These are phyloP conservation scores for Rhabdophis nuchalis DNA, from an alignment of 2,797 vertebrate species.

Conservation along the genomic window DNA sequence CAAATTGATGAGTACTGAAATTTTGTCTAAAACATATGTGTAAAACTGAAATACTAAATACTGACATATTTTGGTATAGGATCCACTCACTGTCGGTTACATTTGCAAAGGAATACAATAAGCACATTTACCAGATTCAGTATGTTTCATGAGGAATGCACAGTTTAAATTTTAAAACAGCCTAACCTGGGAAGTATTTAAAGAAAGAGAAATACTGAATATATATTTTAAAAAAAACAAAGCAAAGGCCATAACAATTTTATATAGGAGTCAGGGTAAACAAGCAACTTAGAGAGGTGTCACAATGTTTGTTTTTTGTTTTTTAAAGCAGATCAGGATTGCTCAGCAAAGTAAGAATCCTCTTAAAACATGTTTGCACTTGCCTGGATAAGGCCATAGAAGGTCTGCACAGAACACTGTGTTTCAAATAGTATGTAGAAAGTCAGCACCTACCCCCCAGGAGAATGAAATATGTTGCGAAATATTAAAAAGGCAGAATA, in stretches of 20 bases:
- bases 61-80: background rate
- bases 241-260: background rate
- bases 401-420: background rate
- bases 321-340: background rate
- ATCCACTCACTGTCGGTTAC: background rate
- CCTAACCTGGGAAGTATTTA: slow-evolving; percentile 1
- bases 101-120: background rate
- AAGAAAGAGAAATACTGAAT: slow-evolving; percentile 5
- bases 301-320: background rate
- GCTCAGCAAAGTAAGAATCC: background rate
- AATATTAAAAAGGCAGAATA: too few species aligned
- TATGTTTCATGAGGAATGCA: background rate
- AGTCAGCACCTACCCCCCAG: too few species aligned
- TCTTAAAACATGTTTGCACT: background rate
- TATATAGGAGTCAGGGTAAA: background rate
- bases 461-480: too few species aligned
- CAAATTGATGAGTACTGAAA: background rate
- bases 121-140: background rate
- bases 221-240: background rate
- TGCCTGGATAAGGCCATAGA: background rate
- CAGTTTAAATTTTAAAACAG: slow-evolving; percentile 41
- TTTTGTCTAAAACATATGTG: background rate
- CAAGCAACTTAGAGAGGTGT: background rate
- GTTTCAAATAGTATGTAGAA: background rate
- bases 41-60: background rate